Conservation (phyloP, 2,113 vertebrate species). For the Otus sunia region DNA sequence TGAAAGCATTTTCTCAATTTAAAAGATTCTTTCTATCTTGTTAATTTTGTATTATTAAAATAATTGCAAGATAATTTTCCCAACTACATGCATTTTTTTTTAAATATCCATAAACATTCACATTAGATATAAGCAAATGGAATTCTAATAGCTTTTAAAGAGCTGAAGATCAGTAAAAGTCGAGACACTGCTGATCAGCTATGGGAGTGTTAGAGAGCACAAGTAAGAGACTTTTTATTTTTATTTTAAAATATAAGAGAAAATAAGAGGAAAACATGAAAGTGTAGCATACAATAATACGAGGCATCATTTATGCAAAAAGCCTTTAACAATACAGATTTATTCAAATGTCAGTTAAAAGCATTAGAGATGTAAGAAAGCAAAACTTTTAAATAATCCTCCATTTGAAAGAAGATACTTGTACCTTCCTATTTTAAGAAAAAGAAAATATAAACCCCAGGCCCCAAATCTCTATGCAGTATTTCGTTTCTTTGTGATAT, state of each 20-base stretch:
- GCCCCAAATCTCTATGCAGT: not conserved
- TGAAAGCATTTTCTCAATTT: not conserved
- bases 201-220: not conserved
- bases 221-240: not conserved
- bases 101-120: not conserved
- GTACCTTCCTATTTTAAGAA: not conserved
- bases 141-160: not conserved
- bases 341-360: conserved; percentile 42
- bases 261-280: not conserved
- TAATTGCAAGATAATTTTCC: not conserved
- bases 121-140: not conserved
- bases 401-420: not conserved
- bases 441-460: not conserved
- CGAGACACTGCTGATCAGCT: not conserved
- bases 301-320: not conserved
- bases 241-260: not conserved
- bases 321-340: not conserved
- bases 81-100: not conserved
- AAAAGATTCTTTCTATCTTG: not conserved
- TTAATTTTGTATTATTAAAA: not conserved
- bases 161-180: not conserved
- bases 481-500: not conserved
- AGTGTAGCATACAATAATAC: not conserved
- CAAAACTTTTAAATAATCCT: not conserved
- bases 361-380: conserved; percentile 45